Conservation (phyloP, 2,888 invertebrate genomes). For the Cephus pulcher region DNA sequence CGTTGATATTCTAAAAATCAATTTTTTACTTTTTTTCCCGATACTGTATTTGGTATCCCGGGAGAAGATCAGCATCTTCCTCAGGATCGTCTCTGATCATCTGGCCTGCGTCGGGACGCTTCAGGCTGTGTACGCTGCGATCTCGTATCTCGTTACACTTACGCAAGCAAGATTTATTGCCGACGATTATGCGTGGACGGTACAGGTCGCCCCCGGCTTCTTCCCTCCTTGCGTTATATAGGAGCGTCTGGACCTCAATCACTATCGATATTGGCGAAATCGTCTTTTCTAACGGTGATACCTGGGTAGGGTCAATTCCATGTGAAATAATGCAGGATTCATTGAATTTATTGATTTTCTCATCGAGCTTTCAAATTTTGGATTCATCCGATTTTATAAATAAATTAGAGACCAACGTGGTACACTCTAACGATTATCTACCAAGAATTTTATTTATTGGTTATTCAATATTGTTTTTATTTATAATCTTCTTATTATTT, state of each 20-base stretch:
- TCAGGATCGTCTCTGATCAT: not conserved
- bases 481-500: not conserved
- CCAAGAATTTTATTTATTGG: not conserved
- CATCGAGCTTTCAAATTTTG: no score
- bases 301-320: not conserved
- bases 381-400: no score
- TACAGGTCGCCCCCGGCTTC: not conserved
- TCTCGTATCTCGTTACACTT: constrained; percentile 66
- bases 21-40: not conserved
- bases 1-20: no score
- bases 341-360: not conserved
- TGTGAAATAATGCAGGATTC: not conserved
- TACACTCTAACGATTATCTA: not conserved
- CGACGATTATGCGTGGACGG: constrained; percentile 61
- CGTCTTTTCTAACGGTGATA: not conserved
- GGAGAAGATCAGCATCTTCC: no score
- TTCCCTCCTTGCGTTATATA: not conserved
- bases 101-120: constrained; percentile 26
- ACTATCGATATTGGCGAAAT: not conserved
- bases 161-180: constrained; percentile 67
- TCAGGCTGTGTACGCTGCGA: constrained; percentile 64
- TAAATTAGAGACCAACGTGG: no score
- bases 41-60: no score
- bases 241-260: not conserved
- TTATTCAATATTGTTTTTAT: not conserved